Evolutionary conservation across 1,140 invertebrate species (phyloP).

Genomic region (Tenebrio molitor): DNA sequence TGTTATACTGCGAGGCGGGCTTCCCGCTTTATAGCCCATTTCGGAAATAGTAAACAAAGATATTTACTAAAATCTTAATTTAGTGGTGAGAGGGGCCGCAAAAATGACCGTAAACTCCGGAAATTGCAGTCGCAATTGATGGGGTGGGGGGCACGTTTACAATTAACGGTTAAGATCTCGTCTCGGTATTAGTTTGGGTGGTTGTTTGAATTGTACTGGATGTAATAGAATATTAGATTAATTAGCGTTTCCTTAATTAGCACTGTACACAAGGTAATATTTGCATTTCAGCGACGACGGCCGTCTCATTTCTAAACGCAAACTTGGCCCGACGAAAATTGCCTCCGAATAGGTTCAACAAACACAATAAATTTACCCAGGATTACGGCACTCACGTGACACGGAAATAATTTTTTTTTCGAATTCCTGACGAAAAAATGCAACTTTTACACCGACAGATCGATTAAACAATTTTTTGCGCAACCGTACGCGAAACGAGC

Average conservation of each 20-base stretch:
- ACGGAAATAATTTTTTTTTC: too few relatives aligned
- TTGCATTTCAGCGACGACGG: slow-evolving; percentile 53
- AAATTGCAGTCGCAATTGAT: neutral
- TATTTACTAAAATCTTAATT: slow-evolving; percentile 6
- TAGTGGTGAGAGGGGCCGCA: neutral
- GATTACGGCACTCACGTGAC: too few relatives aligned
- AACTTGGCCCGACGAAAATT: slow-evolving; percentile 49
- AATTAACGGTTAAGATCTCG: slow-evolving; percentile 37
- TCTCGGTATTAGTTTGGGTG: slow-evolving; percentile 33
- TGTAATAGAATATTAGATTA: slow-evolving; percentile 61
- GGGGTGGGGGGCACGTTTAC: slow-evolving; percentile 9
- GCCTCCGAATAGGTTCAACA: slow-evolving; percentile 51
- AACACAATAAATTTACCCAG: slow-evolving; percentile 47
- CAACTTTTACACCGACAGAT: too few relatives aligned
- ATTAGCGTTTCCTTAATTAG: slow-evolving; percentile 60
- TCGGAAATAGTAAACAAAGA: slow-evolving; percentile 13
- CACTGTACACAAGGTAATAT: slow-evolving; percentile 59
- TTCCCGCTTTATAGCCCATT: neutral
- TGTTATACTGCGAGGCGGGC: slow-evolving; percentile 7
- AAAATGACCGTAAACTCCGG: neutral
- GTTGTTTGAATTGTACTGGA: slow-evolving; percentile 41
- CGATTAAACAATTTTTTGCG: too few relatives aligned
- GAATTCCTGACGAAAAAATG: too few relatives aligned
- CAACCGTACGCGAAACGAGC: too few relatives aligned
- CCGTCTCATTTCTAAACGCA: slow-evolving; percentile 52